Evolutionary conservation across 2,888 invertebrate species (phyloP).

Genomic region (Pristionchus entomophagus): DNA sequence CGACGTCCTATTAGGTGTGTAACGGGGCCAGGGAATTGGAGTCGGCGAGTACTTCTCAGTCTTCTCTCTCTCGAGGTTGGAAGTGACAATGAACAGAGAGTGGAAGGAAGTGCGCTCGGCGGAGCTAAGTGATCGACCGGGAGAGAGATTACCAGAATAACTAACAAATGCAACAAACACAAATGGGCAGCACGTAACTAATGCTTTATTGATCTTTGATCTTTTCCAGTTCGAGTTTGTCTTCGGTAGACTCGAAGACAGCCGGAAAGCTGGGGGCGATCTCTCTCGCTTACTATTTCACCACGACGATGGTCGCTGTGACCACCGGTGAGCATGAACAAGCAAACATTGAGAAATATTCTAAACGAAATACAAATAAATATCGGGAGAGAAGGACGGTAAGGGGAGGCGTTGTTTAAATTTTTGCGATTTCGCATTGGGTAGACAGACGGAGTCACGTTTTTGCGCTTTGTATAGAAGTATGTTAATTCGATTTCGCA

Average conservation of each 20-base stretch:
- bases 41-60: background rate
- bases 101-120: conserved; percentile 5
- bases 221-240: conserved; percentile 60
- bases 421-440: too few species aligned
- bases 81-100: background rate
- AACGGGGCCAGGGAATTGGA: too few species aligned
- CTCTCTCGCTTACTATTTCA: conserved; percentile 62
- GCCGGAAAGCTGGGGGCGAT: conserved; percentile 66
- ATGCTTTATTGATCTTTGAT: conserved; percentile 18
- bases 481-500: too few species aligned
- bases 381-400: too few species aligned
- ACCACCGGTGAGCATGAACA: conserved; percentile 57
- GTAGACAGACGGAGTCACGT: too few species aligned
- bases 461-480: too few species aligned
- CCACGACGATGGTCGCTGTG: conserved; percentile 66
- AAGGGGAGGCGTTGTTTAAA: too few species aligned
- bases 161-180: background rate
- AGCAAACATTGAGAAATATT: too few species aligned
- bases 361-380: background rate
- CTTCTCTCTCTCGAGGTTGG: background rate
- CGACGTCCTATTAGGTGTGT: background rate
- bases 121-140: background rate
- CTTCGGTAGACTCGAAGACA: conserved; percentile 66
- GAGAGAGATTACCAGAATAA: background rate
- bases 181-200: background rate